Evolutionary conservation across 2,797 vertebrate species (phyloP).

Genomic region (Hoplostethus atlanticus): DNA sequence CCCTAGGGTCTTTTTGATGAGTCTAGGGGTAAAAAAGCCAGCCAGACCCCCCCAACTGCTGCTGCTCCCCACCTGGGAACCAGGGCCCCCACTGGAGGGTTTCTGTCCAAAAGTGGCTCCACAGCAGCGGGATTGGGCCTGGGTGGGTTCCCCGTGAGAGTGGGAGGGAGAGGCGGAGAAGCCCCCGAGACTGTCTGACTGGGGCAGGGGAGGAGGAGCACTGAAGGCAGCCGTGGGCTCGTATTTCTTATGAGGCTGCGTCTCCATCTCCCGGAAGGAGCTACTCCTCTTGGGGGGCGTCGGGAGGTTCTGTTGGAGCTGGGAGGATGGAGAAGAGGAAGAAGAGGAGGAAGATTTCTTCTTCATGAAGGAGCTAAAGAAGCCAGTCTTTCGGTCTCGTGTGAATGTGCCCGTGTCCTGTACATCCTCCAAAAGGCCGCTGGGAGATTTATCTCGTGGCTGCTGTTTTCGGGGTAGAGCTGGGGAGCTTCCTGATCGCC

Average conservation of each 20-base stretch:
- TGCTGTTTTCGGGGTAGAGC: constrained; percentile 96
- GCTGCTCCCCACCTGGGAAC: constrained; percentile 81
- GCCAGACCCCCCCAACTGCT: constrained; percentile 96
- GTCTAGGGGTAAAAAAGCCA: constrained; percentile 97
- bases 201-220: constrained; percentile 89
- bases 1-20: constrained; percentile 98
- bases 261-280: constrained; percentile 98
- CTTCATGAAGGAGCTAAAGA: constrained; percentile 99
- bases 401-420: constrained; percentile 94
- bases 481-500: constrained; percentile 88
- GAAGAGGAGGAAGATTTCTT: constrained; percentile 88
- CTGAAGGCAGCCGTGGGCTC: constrained; percentile 92
- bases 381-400: constrained; percentile 95
- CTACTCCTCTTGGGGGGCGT: constrained; percentile 97
- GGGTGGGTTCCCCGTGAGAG: constrained; percentile 89
- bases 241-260: constrained; percentile 96
- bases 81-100: constrained; percentile 83
- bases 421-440: constrained; percentile 91
- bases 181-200: constrained; percentile 87
- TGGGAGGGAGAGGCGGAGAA: constrained; percentile 85
- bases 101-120: constrained; percentile 93
- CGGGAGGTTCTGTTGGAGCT: constrained; percentile 90
- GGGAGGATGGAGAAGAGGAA: constrained; percentile 79
- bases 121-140: constrained; percentile 91
- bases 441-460: constrained; percentile 95